Base-by-base conservation (phyloP, 37 sponge, comb jelly and placozoan species). In the Halichondria panicea region DNA sequence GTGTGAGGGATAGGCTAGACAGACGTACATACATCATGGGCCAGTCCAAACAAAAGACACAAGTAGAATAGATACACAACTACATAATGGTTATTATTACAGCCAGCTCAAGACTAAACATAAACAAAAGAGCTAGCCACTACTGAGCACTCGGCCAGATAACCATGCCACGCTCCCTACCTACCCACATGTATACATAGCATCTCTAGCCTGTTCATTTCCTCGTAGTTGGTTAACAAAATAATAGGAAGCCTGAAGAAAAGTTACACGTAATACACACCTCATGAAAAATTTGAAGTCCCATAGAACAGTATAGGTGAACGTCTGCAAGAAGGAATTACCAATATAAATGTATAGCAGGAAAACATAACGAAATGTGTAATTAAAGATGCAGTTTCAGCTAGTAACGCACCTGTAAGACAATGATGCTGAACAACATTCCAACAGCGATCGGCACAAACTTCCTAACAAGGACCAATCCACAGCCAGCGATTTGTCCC, bases 231-330 rank as follows among this genome's bases (percentile, higher is more conserved):
- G 36, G 2, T 13, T 11, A 8, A 31, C 22, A 72, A 38, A n/a
- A n/a, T n/a, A n/a, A n/a, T n/a, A n/a, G n/a, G n/a, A n/a, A n/a
- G n/a, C n/a, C n/a, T n/a, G n/a, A n/a, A n/a, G n/a, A n/a, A n/a
- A n/a, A n/a, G n/a, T n/a, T n/a, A n/a, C n/a, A n/a, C n/a, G n/a
- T 11, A 25, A n/a, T 9, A 61, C 11, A n/a, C 8, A 94, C 95
- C 95, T 80, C 79, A 97, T 66, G 68, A 97, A 92, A 62, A 97
- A 97, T 54, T 81, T 89, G 53, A 85, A 52, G 62, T 97, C 95
- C 92, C 96, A 97, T 21, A 97, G 81, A 33, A 97, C 82, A 33
- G 93, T 88, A 71, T 97, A 97, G 12, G 75, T 80, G 25, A 94
- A 24, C 4, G 93, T 97, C 89, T 97, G 83, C 13, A 65, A 59